Base-by-base conservation (phyloP, 1,140 invertebrate genomes). In the Hycleus cichorii region DNA sequence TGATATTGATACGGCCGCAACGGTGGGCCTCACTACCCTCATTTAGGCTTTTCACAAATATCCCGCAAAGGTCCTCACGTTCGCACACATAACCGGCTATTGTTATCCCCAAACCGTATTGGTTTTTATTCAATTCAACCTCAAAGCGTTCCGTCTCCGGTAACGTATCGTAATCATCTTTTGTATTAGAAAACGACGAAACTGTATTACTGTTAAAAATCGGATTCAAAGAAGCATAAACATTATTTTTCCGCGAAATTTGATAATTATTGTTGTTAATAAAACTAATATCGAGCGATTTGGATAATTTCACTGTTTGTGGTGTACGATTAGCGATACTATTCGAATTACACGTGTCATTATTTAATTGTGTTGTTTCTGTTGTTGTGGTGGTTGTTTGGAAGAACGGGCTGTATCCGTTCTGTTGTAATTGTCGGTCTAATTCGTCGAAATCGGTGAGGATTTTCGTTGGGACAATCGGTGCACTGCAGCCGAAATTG, bases 31-130 rank as follows among this genome's bases (percentile, higher is more conserved):
- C 90, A 76, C 92, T 95, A 7, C 91, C 90, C 72, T 91, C 87
- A 63, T 91, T 91, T 51, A 97, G 88, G 73, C 91, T 93, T 78
- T 97, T 97, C 1, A 97, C 91, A 79, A 97, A 97, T 67, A 97
- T 95, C 18, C 92, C 92, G 49, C 91, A 93, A 2, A 97, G 78
- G 75, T 97, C 94, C 75, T 93, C 91, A 60, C 83, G 79, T 65
- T 85, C 83, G 70, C 83, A 85, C 0, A 85, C 83, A 72, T 85
- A 85, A 4, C 83, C 83, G 6, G 83, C 83, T 24, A 85, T 81
- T 2, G 83, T 85, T 39, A 85, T 83, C 24, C 83, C 83, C 60
- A 85, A 72, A 11, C 83, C 83, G 70, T 81, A 84, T 24, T 84
- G 83, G 73, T 83, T 84, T 66, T 84, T 85, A 64, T 76, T 79